Conservation (phyloP, 1,140 invertebrate species). For the Adelges cooleyi region DNA sequence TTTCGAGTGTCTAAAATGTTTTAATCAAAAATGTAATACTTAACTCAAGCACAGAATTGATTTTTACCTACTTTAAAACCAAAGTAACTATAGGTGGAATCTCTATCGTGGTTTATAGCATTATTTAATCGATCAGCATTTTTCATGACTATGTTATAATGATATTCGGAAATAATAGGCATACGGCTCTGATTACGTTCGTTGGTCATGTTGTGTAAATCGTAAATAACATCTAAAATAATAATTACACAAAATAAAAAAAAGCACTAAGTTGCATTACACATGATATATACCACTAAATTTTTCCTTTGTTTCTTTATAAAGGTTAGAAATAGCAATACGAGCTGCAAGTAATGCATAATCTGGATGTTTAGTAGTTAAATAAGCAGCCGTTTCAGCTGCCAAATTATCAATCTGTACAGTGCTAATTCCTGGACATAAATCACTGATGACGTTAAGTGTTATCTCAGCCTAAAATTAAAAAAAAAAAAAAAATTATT, state of each 20-base stretch:
- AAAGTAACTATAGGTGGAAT: slow-evolving; percentile 97
- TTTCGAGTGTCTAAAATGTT: slow-evolving; percentile 64
- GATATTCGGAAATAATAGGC: slow-evolving; percentile 77
- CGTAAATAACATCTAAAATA: slow-evolving; percentile 74
- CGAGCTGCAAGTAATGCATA: slow-evolving; percentile 91
- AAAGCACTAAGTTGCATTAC: too few relatives aligned
- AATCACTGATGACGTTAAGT: slow-evolving; percentile 78
- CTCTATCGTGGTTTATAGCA: slow-evolving; percentile 94
- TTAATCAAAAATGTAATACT: too few relatives aligned
- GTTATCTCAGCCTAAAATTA: slow-evolving; percentile 60
- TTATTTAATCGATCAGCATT: slow-evolving; percentile 84
- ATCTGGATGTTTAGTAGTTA: slow-evolving; percentile 94
- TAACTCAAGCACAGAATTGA: too few relatives aligned
- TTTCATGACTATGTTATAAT: slow-evolving; percentile 73
- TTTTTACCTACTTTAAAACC: slow-evolving; percentile 77
- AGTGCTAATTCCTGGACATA: slow-evolving; percentile 93
- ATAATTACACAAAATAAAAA: background rate
- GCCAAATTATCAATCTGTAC: slow-evolving; percentile 94
- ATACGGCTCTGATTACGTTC: slow-evolving; percentile 52
- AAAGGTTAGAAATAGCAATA: slow-evolving; percentile 92
- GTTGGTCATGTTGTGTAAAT: slow-evolving; percentile 69
- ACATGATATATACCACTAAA: slow-evolving; percentile 57
- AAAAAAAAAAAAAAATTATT: slow-evolving; percentile 37
- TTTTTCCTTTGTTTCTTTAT: slow-evolving; percentile 88
- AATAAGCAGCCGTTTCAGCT: slow-evolving; percentile 89